Evolutionary conservation across 2,888 invertebrate species (phyloP).

Genomic region (Pteria penguin): DNA sequence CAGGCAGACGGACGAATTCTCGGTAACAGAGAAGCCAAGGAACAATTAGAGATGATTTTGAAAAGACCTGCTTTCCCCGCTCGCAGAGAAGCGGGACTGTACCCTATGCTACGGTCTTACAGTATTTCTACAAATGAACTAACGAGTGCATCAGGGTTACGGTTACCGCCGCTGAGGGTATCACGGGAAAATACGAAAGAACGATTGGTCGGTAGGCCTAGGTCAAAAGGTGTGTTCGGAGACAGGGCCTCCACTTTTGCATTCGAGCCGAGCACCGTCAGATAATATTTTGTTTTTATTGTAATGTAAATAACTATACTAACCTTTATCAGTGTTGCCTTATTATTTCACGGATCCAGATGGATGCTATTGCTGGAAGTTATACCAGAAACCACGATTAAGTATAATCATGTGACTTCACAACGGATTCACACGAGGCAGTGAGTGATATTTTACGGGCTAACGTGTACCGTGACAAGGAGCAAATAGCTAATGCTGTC

Average conservation of each 20-base stretch:
- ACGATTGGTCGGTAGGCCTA: not conserved
- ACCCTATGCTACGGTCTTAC: constrained; percentile 11
- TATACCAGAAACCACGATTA: too few relatives aligned
- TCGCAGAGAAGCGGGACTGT: constrained; percentile 15
- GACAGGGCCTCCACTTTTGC: constrained; percentile 15
- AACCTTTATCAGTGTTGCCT: too few relatives aligned
- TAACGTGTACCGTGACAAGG: too few relatives aligned
- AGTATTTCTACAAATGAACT: constrained; percentile 14
- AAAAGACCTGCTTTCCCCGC: constrained; percentile 21
- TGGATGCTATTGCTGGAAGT: too few relatives aligned
- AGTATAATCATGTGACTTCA: too few relatives aligned
- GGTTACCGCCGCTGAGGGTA: constrained; percentile 22
- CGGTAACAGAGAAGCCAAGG: constrained; percentile 11
- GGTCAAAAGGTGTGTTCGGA: constrained; percentile 3
- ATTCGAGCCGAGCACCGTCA: not conserved
- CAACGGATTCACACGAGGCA: too few relatives aligned
- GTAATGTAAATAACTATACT: too few relatives aligned
- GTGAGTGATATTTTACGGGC: too few relatives aligned
- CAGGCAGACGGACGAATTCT: constrained; percentile 36
- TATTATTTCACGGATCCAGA: too few relatives aligned
- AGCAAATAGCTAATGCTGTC: too few relatives aligned
- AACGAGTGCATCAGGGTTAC: constrained; percentile 14
- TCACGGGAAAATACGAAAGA: constrained; percentile 26
- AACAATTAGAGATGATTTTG: constrained; percentile 21
- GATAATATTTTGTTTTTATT: not conserved